These are phyloP conservation scores for Aspiorhynchus laticeps DNA, from an alignment of 2,113 vertebrate genomes.

Conservation along the genomic window DNA sequence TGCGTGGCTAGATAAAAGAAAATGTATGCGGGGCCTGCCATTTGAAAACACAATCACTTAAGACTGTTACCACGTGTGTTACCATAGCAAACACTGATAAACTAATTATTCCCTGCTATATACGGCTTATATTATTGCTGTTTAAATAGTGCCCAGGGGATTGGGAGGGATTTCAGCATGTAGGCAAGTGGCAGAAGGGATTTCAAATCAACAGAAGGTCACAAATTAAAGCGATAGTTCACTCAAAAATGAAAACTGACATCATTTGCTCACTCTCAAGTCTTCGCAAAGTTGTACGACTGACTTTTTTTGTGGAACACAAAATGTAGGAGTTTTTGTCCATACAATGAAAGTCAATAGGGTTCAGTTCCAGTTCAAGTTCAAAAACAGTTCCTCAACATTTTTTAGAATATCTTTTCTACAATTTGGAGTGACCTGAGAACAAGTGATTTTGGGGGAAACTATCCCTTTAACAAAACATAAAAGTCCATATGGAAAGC, in stretches of 20 bases:
- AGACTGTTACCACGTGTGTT: conserved; percentile 75
- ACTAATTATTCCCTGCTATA: conserved; percentile 73
- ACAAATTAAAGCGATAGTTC: conserved; percentile 39
- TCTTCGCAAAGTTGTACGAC: not conserved
- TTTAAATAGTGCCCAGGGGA: conserved; percentile 68
- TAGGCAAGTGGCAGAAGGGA: conserved; percentile 42
- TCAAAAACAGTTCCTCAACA: not conserved
- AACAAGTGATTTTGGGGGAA: not conserved
- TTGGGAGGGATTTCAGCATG: conserved; percentile 55
- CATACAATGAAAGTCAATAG: not conserved
- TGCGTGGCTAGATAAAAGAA: conserved; percentile 73
- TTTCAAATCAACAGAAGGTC: conserved; percentile 43
- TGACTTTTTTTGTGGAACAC: not conserved
- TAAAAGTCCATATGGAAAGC: not conserved
- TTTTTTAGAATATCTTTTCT: not conserved
- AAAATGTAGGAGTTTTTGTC: not conserved
- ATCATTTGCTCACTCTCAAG: not conserved
- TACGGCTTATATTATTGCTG: conserved; percentile 70
- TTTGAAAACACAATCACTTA: conserved; percentile 75
- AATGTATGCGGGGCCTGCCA: conserved; percentile 65
- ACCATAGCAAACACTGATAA: conserved; percentile 81
- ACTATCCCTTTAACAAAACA: not conserved
- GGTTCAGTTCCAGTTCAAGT: not conserved
- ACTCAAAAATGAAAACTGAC: not conserved
- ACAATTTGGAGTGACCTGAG: not conserved